Percentiles rank a stretch among this genome's conserved stretches.
Evolutionary conservation across 2,797 vertebrate species (phyloP).

Genomic region (Sebastes vulpes): DNA sequence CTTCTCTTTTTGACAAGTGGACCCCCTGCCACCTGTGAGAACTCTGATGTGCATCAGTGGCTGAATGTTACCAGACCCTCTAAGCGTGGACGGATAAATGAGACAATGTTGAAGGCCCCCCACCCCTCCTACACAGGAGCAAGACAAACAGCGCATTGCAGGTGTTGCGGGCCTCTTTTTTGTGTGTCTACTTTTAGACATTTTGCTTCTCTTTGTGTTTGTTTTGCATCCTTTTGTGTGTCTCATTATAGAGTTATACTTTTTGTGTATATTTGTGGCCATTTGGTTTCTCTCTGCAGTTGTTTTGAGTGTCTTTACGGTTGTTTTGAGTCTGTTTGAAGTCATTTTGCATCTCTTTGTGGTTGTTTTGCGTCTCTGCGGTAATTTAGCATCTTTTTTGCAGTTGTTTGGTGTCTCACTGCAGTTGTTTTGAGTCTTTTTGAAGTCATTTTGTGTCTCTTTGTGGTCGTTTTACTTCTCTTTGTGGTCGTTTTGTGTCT

Average conservation of each 20-base stretch:
- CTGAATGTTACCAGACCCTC: constrained; percentile 48
- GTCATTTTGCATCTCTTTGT: no score
- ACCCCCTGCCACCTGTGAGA: constrained; percentile 37
- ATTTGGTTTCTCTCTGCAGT: no score
- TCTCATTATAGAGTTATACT: no score
- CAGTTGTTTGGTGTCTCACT: no score
- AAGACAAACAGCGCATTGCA: neutral
- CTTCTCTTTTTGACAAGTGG: constrained; percentile 26
- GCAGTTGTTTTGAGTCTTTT: neutral
- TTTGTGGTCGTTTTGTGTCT: neutral
- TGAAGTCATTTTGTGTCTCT: neutral
- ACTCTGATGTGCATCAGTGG: constrained; percentile 58
- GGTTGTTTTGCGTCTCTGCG: no score
- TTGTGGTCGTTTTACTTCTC: neutral
- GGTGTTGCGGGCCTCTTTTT: neutral
- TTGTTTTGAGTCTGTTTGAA: no score
- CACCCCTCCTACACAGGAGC: neutral
- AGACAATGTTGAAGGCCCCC: neutral
- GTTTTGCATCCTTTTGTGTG: neutral
- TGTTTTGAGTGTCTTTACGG: no score
- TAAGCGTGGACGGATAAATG: neutral
- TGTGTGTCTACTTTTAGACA: neutral
- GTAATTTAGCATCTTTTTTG: neutral
- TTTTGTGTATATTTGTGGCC: no score
- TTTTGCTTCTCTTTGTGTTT: neutral